phyloP scores from a whole-genome alignment of 2,888 invertebrate genomes.

The Agonum fuliginosum region DNA sequence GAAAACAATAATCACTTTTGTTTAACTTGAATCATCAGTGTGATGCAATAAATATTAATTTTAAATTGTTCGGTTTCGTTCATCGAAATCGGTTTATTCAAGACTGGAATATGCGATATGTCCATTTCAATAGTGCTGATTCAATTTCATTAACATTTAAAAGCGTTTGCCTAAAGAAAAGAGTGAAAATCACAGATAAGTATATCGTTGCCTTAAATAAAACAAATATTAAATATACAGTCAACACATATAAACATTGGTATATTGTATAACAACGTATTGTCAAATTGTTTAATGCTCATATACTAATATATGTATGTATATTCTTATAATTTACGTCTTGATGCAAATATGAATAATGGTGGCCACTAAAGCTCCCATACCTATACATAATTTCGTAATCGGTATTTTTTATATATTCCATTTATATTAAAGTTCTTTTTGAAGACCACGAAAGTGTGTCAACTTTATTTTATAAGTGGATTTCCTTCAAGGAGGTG shows the following conservation, averaged over 20 bases:
- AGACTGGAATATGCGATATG: slow-evolving; percentile 36
- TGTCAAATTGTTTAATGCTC: slow-evolving; percentile 55
- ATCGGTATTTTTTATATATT: neutral
- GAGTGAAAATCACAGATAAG: slow-evolving; percentile 49
- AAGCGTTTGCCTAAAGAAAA: slow-evolving; percentile 26
- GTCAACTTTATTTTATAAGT: too few species aligned
- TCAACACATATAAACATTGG: slow-evolving; percentile 50
- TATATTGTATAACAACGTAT: slow-evolving; percentile 58
- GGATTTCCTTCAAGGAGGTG: too few species aligned
- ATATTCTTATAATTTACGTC: slow-evolving; percentile 33
- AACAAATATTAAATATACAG: slow-evolving; percentile 42
- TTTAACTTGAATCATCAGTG: slow-evolving; percentile 15
- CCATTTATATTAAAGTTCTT: too few species aligned
- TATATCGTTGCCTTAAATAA: slow-evolving; percentile 53
- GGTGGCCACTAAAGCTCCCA: slow-evolving; percentile 32
- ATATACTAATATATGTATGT: slow-evolving; percentile 30
- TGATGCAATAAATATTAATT: slow-evolving; percentile 26
- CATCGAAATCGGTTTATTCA: slow-evolving; percentile 18
- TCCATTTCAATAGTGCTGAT: slow-evolving; percentile 35
- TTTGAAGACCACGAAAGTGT: too few species aligned
- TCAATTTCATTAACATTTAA: slow-evolving; percentile 32
- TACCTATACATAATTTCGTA: neutral
- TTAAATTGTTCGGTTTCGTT: slow-evolving; percentile 6
- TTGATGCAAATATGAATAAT: slow-evolving; percentile 45
- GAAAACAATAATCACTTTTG: slow-evolving; percentile 33